Percentiles rank a stretch among this genome's conserved stretches.
Conservation (phyloP, 2,888 invertebrate species). For the Lasioglossum pauxillum region DNA sequence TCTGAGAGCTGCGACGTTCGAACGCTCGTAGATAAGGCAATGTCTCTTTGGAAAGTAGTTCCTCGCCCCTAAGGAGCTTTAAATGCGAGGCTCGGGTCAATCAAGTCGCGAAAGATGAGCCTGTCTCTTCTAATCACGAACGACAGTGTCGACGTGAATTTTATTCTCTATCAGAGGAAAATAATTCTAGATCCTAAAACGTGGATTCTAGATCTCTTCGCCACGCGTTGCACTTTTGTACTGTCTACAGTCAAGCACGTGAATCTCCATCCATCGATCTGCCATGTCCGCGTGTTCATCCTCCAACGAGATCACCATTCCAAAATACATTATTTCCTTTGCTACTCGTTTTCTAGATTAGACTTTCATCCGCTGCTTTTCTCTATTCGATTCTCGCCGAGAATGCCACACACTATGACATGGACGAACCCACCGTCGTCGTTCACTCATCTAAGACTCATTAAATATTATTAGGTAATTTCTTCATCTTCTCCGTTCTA, state of each 20-base stretch:
- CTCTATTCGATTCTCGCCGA: conserved; percentile 25
- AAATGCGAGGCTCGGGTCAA: background rate
- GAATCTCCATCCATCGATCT: conserved; percentile 56
- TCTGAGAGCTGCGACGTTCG: conserved; percentile 5
- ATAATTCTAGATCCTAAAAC: conserved; percentile 9
- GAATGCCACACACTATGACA: conserved; percentile 36
- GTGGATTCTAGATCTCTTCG: conserved; percentile 40
- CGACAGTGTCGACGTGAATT: background rate
- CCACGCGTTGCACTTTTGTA: conserved; percentile 59
- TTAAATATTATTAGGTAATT: conserved; percentile 69
- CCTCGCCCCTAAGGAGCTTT: background rate
- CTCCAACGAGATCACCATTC: conserved; percentile 22
- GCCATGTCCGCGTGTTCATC: conserved; percentile 36
- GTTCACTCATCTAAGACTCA: conserved; percentile 66
- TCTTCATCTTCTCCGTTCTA: conserved; percentile 63
- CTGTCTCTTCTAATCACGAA: background rate
- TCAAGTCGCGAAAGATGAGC: conserved; percentile 8
- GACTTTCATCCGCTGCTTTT: background rate
- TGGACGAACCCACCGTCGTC: conserved; percentile 45
- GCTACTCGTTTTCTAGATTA: background rate
- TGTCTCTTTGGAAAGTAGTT: conserved; percentile 1
- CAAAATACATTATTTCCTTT: background rate
- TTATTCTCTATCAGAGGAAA: background rate
- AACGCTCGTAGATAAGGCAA: conserved; percentile 12
- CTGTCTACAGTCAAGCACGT: conserved; percentile 69